Evolutionary conservation across 2,888 invertebrate species (phyloP).

Genomic region (Eristalis tenax): DNA sequence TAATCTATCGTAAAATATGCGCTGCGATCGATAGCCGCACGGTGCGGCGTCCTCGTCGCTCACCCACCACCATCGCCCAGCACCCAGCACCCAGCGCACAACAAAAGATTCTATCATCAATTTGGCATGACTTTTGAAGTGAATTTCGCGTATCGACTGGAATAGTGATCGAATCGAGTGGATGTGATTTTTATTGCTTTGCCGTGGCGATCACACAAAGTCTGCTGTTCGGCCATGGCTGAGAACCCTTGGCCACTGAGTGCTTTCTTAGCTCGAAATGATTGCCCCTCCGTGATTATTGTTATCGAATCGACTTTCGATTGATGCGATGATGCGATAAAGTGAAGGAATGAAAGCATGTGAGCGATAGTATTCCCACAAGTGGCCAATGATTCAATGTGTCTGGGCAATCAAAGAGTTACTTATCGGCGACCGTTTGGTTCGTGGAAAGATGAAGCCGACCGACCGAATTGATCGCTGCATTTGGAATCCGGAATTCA

Average conservation of each 20-base stretch:
- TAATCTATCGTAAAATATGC: not conserved
- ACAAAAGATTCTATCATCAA: not conserved
- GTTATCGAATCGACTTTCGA: not conserved
- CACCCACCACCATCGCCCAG: too few species aligned
- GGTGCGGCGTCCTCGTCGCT: not conserved
- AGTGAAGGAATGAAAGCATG: not conserved
- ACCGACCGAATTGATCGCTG: not conserved
- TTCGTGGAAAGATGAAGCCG: not conserved
- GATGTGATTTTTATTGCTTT: conserved; percentile 6
- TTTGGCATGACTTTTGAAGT: not conserved
- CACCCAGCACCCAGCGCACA: too few species aligned
- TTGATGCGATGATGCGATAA: not conserved
- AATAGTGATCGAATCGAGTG: not conserved
- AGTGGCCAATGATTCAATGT: not conserved
- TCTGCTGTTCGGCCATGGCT: not conserved
- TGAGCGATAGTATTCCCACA: not conserved
- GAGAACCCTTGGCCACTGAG: conserved; percentile 9
- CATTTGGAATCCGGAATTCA: not conserved
- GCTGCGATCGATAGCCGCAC: not conserved
- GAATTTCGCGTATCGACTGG: not conserved
- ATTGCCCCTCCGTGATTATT: not conserved
- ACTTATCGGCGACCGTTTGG: too few species aligned
- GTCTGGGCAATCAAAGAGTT: not conserved
- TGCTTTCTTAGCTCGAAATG: not conserved
- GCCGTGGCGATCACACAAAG: conserved; percentile 3